Conservation (phyloP, 2,888 invertebrate species). For the Onchidella celtica region DNA sequence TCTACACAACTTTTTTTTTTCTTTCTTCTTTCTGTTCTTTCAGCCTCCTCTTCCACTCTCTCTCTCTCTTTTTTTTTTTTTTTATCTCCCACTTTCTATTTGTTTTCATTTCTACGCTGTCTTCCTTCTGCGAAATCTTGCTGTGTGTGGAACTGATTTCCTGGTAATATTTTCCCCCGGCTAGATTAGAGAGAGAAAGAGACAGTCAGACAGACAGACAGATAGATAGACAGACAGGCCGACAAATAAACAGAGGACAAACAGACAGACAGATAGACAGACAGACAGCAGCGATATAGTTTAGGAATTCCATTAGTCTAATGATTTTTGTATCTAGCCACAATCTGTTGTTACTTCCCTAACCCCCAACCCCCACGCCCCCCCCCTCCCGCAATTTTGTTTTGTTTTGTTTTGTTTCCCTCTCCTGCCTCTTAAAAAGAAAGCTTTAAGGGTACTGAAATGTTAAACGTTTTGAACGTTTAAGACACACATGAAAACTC, state of each 20-base stretch:
- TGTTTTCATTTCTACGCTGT: background rate
- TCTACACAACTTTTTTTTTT: no score
- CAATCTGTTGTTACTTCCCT: no score
- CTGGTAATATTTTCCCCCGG: background rate
- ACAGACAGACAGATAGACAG: background rate
- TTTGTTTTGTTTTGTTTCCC: no score
- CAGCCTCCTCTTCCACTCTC: background rate
- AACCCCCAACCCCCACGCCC: no score
- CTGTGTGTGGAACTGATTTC: no score
- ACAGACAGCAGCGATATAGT: background rate
- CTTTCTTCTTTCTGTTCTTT: background rate
- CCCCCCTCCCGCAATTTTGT: no score
- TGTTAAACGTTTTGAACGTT: no score
- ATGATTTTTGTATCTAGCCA: no score
- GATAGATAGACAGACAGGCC: conserved; percentile 2
- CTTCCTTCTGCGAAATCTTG: background rate
- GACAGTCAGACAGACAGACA: background rate
- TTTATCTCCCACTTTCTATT: background rate
- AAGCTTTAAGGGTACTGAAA: no score
- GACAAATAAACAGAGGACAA: background rate
- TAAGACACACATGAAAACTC: no score
- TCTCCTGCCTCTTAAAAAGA: no score
- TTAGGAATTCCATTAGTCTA: background rate
- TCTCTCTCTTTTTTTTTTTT: background rate
- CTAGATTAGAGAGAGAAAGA: background rate